Base-by-base conservation (phyloP, 2,113 vertebrate species). In the Numida meleagris region DNA sequence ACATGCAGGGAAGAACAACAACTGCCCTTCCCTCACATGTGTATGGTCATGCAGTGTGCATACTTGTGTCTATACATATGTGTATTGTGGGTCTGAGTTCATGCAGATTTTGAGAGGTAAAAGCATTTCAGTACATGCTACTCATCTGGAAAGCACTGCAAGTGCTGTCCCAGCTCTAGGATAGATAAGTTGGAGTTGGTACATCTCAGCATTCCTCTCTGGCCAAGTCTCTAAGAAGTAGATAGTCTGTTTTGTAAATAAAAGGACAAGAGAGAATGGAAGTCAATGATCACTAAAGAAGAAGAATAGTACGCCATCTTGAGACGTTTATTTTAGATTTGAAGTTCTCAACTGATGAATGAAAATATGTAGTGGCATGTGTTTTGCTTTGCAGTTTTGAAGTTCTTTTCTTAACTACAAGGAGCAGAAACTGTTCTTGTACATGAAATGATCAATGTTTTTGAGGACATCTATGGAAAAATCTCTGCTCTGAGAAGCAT, bases 311-410 rank as follows among this genome's bases (percentile, higher is more conserved):
- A n/a, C 88, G 17, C 34, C 67, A 19, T 33, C 23, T 34, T 12
- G 68, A 71, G 68, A 38, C 42, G 14, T 12, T 24, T 70, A 6
- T 78, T 21, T 12, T 71, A 81, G 67, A 9, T 48, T 50, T 81
- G 7, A 88, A 58, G 42, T 74, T 90, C 17, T 80, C 24, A 85
- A 42, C 15, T 80, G 51, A 57, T 86, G 73, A 71, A 82, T 86
- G 66, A 36, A 77, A 74, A 77, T 77, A 36, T 38, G 11, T 12
- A 58, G 59, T n/a, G 3, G n/a, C 29, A 36, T 81, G n/a, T 62
- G 46, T 83, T 95, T 87, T 89, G 31, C 48, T 89, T 89, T 75
- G 83, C 80, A 58, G 94, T 90, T 73, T 92, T 81, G 9, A 29
- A 88, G 76, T 88, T 95, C 66, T 89, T 86, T 74, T 84, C 14